Base-by-base conservation (phyloP, 2,888 invertebrate genomes). In the Pandemis heparana region DNA sequence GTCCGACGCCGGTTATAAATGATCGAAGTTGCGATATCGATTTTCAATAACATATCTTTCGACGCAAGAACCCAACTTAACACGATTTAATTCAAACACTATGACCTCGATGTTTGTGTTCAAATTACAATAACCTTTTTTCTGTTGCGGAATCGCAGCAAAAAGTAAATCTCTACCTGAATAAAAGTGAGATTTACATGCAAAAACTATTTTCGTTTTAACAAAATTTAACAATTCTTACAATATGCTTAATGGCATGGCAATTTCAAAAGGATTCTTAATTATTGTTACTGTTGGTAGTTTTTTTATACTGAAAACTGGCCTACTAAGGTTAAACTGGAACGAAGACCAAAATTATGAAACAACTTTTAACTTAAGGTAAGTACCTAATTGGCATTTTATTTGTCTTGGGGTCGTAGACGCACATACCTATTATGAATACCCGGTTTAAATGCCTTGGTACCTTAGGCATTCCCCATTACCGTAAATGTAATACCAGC, bases 1-100 rank as follows among this genome's bases (percentile, higher is more conserved):
- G 90, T 91, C 94, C 87, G 86, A 89, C 85, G 83, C 85, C 85
- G 89, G 91, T 92, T 91, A 94, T 94, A 94, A 94, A 94, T 93
- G 94, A 94, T 94, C 90, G 89, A 90, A 90, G 82, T 88, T 86
- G 77, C 85, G 92, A 94, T 94, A 93, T 92, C 88, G 88, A 90
- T 88, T 92, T 89, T 85, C 86, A 84, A 79, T 82, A 80, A 76
- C 74, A 75, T 51, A 74, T 74, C 72, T 78, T 78, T 80, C 65
- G 79, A 78, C 78, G 79, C 78, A 82, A 78, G 78, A 80, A 77
- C 61, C 74, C 38, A 12, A 38, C 41, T 10, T 8, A 23, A 56
- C 9, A 18, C 1, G 69, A 59, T 61, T 62, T 65, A 77, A 81
- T 75, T 68, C 81, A 18, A 64, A 82, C 84, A 76, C 76, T 87